These are phyloP conservation scores for Acronicta psi DNA, from an alignment of 2,888 invertebrate species.

Conservation along the genomic window DNA sequence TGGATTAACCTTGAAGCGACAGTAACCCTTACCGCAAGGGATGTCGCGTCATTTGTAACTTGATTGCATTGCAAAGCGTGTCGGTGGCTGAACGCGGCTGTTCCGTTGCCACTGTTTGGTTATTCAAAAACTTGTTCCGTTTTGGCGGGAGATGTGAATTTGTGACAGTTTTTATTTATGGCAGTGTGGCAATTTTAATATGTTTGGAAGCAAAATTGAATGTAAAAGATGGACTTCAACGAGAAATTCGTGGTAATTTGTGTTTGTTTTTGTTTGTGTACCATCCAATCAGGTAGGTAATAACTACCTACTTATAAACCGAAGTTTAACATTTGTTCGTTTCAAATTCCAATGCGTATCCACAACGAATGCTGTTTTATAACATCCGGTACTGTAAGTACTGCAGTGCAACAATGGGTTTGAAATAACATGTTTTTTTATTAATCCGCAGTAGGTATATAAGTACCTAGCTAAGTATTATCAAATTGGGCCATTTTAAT, in stretches of 20 bases:
- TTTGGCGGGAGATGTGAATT: slow-evolving; percentile 44
- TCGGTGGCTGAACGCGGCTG: slow-evolving; percentile 52
- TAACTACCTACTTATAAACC: too few species aligned
- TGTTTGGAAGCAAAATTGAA: slow-evolving; percentile 90
- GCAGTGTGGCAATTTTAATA: slow-evolving; percentile 53
- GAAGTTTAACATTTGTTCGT: slow-evolving; percentile 26
- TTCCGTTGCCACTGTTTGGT: slow-evolving; percentile 23
- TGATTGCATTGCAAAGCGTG: slow-evolving; percentile 74
- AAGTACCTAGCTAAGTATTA: too few species aligned
- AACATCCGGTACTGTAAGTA: slow-evolving; percentile 18
- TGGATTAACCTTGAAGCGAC: slow-evolving; percentile 86
- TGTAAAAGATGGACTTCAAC: slow-evolving; percentile 88
- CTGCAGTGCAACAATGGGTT: slow-evolving; percentile 5
- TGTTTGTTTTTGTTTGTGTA: not conserved
- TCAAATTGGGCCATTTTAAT: too few species aligned
- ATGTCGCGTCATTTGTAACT: slow-evolving; percentile 69
- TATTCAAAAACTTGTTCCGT: slow-evolving; percentile 34
- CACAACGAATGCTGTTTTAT: slow-evolving; percentile 18
- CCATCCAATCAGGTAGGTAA: too few species aligned
- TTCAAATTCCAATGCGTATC: slow-evolving; percentile 16
- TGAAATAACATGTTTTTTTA: not conserved
- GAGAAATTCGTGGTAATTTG: slow-evolving; percentile 65
- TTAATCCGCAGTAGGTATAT: not conserved
- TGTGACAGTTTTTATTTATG: slow-evolving; percentile 31
- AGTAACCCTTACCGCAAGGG: slow-evolving; percentile 80